Evolutionary conservation across 1,140 invertebrate genomes (phyloP).

Genomic region (Drosophila quadrilineata): DNA sequence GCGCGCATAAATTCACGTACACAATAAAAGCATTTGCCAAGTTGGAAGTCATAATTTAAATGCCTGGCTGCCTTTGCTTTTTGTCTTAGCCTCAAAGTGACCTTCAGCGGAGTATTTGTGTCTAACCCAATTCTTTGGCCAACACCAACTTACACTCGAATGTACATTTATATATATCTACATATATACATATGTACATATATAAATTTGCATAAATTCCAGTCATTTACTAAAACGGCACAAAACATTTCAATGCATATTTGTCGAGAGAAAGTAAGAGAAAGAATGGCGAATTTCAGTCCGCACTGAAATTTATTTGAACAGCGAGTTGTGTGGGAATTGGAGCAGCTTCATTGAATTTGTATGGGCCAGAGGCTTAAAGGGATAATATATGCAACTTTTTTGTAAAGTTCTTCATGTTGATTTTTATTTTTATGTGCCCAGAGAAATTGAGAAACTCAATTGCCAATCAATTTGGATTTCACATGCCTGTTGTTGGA

Average conservation of each 20-base stretch:
- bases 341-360: conserved; percentile 54
- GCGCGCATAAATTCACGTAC: conserved; percentile 28
- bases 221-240: conserved; percentile 63
- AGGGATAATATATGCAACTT: conserved; percentile 69
- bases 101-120: background rate
- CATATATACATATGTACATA: too few species aligned
- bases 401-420: background rate
- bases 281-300: conserved; percentile 38
- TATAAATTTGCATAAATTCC: conserved; percentile 77
- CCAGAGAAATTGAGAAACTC: conserved; percentile 38
- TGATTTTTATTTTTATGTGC: conserved; percentile 28
- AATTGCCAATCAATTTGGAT: conserved; percentile 73
- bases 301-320: conserved; percentile 46
- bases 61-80: conserved; percentile 40
- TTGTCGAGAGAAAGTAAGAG: too few species aligned
- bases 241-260: conserved; percentile 60
- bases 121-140: too few species aligned
- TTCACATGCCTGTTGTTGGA: too few species aligned
- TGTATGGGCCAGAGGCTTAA: conserved; percentile 35
- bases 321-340: background rate
- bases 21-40: conserved; percentile 29
- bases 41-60: conserved; percentile 43
- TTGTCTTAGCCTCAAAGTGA: conserved; percentile 4
- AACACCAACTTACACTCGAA: too few species aligned
- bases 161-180: too few species aligned